These are phyloP conservation scores for Lagodon rhomboides DNA, from an alignment of 2,797 vertebrate genomes.

Conservation along the genomic window DNA sequence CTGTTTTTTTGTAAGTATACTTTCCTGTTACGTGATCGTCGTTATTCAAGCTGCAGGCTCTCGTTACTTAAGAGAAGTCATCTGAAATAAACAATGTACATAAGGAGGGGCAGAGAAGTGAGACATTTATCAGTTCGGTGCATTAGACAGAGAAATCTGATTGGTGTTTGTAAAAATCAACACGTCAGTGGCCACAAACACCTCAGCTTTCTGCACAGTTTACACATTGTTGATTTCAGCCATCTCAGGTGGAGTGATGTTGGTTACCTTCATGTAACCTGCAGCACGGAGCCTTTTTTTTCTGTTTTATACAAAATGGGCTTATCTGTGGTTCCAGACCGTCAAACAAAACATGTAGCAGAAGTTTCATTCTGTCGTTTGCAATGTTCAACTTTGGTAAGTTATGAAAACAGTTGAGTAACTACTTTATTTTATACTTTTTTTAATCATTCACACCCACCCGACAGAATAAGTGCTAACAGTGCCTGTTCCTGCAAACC, in stretches of 20 bases:
- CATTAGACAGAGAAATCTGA: background rate
- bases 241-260: slow-evolving; percentile 24
- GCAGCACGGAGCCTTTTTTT: background rate
- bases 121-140: background rate
- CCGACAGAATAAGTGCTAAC: too few relatives aligned
- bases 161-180: slow-evolving; percentile 1
- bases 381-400: too few relatives aligned
- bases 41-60: background rate
- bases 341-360: background rate
- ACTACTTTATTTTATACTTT: too few relatives aligned
- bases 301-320: background rate
- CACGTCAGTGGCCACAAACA: background rate
- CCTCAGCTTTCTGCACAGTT: slow-evolving; percentile 11
- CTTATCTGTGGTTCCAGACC: background rate
- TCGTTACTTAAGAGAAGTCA: background rate
- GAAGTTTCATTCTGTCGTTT: background rate
- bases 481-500: too few relatives aligned
- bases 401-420: too few relatives aligned
- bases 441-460: background rate
- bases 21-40: background rate
- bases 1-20: background rate
- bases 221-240: background rate
- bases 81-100: background rate
- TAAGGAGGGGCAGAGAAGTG: background rate
- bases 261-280: background rate